A percentile compares a stretch with the other conserved stretches of the same genome.
These are phyloP conservation scores for Rissa tridactyla DNA, from an alignment of 2,113 vertebrate species.

Conservation along the genomic window DNA sequence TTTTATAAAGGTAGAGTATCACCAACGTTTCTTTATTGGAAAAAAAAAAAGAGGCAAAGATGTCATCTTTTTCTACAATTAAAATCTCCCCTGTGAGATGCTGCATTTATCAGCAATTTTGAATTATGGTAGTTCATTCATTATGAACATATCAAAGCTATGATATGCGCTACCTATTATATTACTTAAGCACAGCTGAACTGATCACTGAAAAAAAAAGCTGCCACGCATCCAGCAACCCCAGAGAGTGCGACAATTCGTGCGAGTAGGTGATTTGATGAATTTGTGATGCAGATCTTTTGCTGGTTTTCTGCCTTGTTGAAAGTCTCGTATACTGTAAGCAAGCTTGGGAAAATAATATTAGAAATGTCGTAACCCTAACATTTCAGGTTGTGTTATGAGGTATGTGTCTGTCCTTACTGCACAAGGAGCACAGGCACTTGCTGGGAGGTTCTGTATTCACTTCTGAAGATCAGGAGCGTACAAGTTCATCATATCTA, in stretches of 20 bases:
- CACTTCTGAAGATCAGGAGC: neutral
- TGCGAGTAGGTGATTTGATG: neutral
- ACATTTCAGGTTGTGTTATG: fast-evolving
- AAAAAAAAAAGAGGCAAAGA: neutral
- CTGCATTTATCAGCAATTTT: neutral
- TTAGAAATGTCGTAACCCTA: neutral
- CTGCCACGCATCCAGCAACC: fast-evolving
- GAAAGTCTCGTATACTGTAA: neutral
- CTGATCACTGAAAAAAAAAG: neutral
- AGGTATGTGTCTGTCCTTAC: neutral
- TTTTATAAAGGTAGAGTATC: neutral
- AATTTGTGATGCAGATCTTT: neutral
- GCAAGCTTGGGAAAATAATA: neutral
- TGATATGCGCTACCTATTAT: neutral
- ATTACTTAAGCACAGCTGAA: neutral
- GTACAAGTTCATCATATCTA: neutral
- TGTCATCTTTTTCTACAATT: neutral
- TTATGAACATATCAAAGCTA: neutral
- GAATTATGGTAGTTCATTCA: neutral
- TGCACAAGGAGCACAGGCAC: neutral
- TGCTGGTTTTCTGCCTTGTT: neutral
- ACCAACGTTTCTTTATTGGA: neutral
- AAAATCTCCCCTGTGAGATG: neutral
- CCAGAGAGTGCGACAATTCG: neutral
- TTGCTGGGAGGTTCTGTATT: neutral